Conservation (phyloP, 2,888 invertebrate species). For the Linhomoeus sp. region DNA sequence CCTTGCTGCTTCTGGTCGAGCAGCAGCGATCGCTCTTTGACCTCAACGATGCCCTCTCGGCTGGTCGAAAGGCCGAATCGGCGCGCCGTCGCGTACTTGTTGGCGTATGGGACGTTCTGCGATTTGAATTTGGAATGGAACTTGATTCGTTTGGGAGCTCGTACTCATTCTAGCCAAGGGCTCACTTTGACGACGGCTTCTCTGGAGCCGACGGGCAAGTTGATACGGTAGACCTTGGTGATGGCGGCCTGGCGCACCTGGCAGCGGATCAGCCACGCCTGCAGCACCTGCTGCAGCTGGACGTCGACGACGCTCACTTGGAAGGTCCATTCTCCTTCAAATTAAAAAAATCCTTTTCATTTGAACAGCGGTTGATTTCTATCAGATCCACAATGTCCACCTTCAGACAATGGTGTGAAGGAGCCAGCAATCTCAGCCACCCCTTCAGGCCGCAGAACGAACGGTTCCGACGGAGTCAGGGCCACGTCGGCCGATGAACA, state of each 20-base stretch:
- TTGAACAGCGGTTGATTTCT: background rate
- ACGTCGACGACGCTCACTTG: conserved; percentile 31
- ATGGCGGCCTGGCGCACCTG: conserved; percentile 25
- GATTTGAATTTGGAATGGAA: too few species aligned
- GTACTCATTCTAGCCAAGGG: too few species aligned
- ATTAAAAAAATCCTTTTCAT: too few species aligned
- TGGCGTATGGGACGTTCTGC: conserved; percentile 28
- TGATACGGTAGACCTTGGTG: conserved; percentile 22
- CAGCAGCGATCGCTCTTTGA: too few species aligned
- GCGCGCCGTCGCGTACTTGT: conserved; percentile 25
- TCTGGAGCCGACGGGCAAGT: too few species aligned
- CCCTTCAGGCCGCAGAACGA: conserved; percentile 28
- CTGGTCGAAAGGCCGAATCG: too few species aligned
- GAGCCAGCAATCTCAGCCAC: conserved; percentile 29
- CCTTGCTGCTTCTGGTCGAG: background rate
- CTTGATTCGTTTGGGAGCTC: background rate
- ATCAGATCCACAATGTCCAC: too few species aligned
- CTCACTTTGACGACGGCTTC: too few species aligned
- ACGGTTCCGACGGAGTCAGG: conserved; percentile 27
- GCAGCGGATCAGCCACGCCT: conserved; percentile 30
- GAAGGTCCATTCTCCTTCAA: too few species aligned
- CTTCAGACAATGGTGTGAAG: too few species aligned
- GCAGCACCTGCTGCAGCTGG: conserved; percentile 30
- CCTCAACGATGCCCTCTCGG: too few species aligned
- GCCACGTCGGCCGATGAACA: conserved; percentile 28